phyloP scores from a whole-genome alignment of 2,888 invertebrate genomes.

The Syrphus vitripennis region DNA sequence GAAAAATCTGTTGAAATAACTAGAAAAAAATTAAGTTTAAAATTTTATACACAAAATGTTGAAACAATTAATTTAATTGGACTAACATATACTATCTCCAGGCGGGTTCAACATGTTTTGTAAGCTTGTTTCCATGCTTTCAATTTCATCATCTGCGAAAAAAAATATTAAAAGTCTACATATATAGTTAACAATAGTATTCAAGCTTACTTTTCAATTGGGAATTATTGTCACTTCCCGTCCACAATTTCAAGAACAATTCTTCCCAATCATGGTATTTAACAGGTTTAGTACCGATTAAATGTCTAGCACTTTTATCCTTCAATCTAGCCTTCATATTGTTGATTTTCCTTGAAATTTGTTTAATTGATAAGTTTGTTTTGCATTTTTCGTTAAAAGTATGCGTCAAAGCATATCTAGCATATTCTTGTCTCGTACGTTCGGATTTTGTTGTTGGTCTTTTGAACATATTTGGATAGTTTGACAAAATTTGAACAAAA shows the following conservation, averaged over 20 bases:
- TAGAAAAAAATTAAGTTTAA: not conserved
- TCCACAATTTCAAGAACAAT: conserved; percentile 15
- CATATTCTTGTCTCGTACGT: not conserved
- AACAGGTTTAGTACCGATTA: not conserved
- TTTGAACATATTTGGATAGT: conserved; percentile 21
- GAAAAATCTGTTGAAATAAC: not conserved
- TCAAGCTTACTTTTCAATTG: not conserved
- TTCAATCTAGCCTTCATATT: conserved; percentile 23
- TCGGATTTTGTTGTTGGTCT: not conserved
- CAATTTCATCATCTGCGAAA: not conserved
- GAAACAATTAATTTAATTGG: not conserved
- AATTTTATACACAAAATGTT: not conserved
- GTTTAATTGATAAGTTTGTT: conserved; percentile 13
- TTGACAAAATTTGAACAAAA: conserved; percentile 16
- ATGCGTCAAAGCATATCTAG: not conserved
- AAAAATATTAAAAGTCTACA: not conserved
- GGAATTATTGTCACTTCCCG: not conserved
- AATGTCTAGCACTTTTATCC: not conserved
- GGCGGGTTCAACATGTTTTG: not conserved
- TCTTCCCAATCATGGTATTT: conserved; percentile 2
- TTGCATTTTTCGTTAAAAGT: conserved; percentile 12
- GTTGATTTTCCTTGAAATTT: conserved; percentile 25
- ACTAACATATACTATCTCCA: not conserved
- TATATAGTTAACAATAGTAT: not conserved
- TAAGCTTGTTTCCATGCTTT: not conserved